Conservation (phyloP, 2,113 vertebrate genomes). For the Trogon surrucura region DNA sequence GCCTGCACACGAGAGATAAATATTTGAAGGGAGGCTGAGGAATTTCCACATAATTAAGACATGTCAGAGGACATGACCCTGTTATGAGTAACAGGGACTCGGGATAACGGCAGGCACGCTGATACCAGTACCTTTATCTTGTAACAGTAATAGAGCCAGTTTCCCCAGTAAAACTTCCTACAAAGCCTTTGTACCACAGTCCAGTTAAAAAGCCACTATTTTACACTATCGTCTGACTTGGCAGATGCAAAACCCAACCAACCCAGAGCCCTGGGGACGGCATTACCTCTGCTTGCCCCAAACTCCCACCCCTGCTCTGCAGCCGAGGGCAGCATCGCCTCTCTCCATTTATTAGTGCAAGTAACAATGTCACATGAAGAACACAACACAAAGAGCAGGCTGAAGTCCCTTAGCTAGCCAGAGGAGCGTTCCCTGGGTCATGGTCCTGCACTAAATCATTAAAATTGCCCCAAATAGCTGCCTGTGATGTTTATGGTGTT, state of each 20-base stretch:
- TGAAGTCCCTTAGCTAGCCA: background rate
- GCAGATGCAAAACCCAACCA: background rate
- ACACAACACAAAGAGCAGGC: background rate
- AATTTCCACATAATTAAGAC: conserved; percentile 34
- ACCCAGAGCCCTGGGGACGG: fast-evolving
- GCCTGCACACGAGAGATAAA: conserved; percentile 29
- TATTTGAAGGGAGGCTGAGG: conserved; percentile 15
- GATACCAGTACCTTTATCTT: background rate
- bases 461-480: background rate
- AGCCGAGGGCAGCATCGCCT: background rate
- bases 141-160: background rate
- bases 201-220: background rate
- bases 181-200: background rate
- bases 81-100: background rate
- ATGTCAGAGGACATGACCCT: background rate
- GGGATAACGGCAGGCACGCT: background rate
- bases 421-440: background rate
- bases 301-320: background rate
- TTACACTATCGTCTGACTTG: background rate
- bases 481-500: background rate
- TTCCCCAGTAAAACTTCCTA: background rate
- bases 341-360: background rate
- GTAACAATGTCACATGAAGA: background rate
- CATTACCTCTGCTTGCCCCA: background rate
- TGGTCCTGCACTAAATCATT: background rate